Percentiles rank a stretch among this genome's conserved stretches.
phyloP scores from a whole-genome alignment of 2,113 vertebrate species.

The Fulica atra region DNA sequence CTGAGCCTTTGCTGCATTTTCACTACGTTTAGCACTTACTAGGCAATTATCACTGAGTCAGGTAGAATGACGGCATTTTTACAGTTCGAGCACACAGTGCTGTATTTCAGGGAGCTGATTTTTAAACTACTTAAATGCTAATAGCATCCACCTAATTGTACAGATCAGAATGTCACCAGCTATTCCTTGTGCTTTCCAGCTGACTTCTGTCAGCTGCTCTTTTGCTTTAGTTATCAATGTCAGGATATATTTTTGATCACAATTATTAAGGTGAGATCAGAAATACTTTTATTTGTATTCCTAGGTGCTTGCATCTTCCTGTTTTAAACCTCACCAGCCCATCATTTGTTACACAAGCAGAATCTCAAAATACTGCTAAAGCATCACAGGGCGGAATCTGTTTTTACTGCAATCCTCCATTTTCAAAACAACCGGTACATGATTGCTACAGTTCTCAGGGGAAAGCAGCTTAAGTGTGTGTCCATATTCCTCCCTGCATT shows the following conservation, averaged over 20 bases:
- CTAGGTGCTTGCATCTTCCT: not conserved
- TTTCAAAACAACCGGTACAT: slow-evolving; percentile 41
- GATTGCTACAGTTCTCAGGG: slow-evolving; percentile 25
- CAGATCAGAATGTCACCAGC: slow-evolving; percentile 53
- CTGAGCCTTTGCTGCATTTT: slow-evolving; percentile 49
- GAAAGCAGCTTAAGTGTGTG: not conserved
- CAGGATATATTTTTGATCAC: slow-evolving; percentile 48
- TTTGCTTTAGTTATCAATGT: slow-evolving; percentile 32
- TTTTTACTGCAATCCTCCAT: slow-evolving; percentile 44
- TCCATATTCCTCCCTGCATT: not conserved
- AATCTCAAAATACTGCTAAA: slow-evolving; percentile 5
- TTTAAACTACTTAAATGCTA: slow-evolving; percentile 66
- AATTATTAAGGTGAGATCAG: slow-evolving; percentile 23
- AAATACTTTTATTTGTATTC: slow-evolving; percentile 49
- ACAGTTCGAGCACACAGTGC: slow-evolving; percentile 47
- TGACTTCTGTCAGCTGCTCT: slow-evolving; percentile 42
- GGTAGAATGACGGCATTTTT: slow-evolving; percentile 62
- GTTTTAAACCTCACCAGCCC: not conserved
- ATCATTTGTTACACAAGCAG: slow-evolving; percentile 11
- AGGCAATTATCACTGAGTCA: slow-evolving; percentile 72
- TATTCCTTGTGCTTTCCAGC: slow-evolving; percentile 45
- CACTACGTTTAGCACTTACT: slow-evolving; percentile 49
- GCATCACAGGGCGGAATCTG: not conserved
- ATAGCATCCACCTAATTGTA: slow-evolving; percentile 64
- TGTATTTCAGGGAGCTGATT: slow-evolving; percentile 56